Conservation (phyloP, 2,888 invertebrate genomes). For the Tiphia femorata region DNA sequence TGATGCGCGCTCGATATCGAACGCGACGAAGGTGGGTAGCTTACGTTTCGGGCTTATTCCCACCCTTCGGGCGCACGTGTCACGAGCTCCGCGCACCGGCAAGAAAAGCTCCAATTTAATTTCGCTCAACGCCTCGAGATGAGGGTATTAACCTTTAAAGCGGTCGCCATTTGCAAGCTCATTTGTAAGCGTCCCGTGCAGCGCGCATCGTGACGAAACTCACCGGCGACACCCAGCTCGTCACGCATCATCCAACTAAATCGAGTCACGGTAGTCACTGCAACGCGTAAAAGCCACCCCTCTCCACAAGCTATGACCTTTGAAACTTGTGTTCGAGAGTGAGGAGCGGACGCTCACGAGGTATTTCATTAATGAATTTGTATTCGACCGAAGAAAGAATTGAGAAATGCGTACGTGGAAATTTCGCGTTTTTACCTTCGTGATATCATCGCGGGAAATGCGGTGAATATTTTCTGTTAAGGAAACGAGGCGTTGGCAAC, state of each 20-base stretch:
- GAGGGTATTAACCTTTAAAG: constrained; percentile 38
- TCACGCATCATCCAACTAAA: too few relatives aligned
- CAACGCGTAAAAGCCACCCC: too few relatives aligned
- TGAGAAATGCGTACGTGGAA: too few relatives aligned
- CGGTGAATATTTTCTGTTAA: too few relatives aligned
- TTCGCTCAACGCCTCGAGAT: constrained; percentile 34
- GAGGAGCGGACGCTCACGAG: too few relatives aligned
- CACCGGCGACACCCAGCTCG: too few relatives aligned
- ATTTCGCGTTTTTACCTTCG: not conserved
- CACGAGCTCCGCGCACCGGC: constrained; percentile 26
- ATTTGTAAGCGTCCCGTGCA: constrained; percentile 30
- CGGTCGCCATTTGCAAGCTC: constrained; percentile 29
- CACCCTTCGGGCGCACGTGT: constrained; percentile 25
- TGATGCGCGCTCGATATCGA: constrained; percentile 11
- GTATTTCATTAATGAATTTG: too few relatives aligned
- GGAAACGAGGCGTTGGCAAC: too few relatives aligned
- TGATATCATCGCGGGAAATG: not conserved
- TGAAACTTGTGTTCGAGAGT: too few relatives aligned
- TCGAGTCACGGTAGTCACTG: too few relatives aligned
- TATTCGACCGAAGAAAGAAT: too few relatives aligned
- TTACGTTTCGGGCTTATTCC: not conserved
- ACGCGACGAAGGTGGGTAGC: not conserved
- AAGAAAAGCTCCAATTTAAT: constrained; percentile 40
- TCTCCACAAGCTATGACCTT: too few relatives aligned
- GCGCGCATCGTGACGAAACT: constrained; percentile 12